These are phyloP conservation scores for Geophilus truncorum DNA, from an alignment of 2,888 invertebrate genomes.

Conservation along the genomic window DNA sequence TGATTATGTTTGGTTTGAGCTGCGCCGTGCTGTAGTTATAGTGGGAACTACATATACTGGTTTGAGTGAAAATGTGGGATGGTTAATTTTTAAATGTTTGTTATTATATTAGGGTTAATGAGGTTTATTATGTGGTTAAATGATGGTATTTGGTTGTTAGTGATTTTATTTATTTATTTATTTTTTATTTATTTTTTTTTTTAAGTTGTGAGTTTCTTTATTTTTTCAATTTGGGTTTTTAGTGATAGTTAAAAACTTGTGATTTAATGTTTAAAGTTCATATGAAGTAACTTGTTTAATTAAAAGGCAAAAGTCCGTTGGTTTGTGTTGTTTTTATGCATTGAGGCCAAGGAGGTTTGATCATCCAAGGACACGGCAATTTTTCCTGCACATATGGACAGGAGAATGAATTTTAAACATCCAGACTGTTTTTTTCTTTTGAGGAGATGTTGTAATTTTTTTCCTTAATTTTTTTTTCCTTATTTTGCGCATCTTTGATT, in stretches of 20 bases:
- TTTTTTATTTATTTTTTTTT: too few species aligned
- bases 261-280: not conserved
- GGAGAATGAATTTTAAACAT: not conserved
- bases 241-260: not conserved
- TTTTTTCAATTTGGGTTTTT: not conserved
- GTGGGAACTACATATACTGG: not conserved
- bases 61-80: too few species aligned
- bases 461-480: too few species aligned
- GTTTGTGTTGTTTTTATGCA: not conserved
- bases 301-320: not conserved
- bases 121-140: too few species aligned
- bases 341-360: conserved; percentile 16
- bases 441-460: too few species aligned
- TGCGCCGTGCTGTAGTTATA: not conserved
- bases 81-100: too few species aligned
- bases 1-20: not conserved
- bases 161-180: too few species aligned
- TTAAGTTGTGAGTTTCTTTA: too few species aligned
- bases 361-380: not conserved
- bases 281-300: not conserved
- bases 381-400: not conserved
- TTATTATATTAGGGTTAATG: too few species aligned
- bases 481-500: too few species aligned
- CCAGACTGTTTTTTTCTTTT: too few species aligned
- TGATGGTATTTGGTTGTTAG: too few species aligned